Percentiles rank a stretch among this genome's conserved stretches.
These are phyloP conservation scores for Caenorhabditis afra DNA, from an alignment of 2,888 invertebrate genomes.

Conservation along the genomic window DNA sequence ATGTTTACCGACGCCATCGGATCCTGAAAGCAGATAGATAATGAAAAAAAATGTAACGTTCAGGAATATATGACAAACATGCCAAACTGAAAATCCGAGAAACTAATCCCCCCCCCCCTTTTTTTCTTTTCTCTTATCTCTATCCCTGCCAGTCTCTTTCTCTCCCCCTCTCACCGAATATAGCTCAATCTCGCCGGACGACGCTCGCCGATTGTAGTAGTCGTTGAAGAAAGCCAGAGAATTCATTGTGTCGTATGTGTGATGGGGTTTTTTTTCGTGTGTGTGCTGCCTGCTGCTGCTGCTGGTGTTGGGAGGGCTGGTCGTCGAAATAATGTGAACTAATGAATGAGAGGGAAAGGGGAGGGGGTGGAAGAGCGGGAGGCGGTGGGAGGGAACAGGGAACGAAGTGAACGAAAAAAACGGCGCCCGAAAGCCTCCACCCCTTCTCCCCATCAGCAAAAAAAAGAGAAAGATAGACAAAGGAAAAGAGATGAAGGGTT, in stretches of 20 bases:
- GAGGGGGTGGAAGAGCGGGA: not conserved
- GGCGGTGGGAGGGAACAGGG: no score
- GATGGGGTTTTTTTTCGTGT: no score
- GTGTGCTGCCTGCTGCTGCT: no score
- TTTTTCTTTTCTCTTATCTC: no score
- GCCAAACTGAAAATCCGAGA: no score
- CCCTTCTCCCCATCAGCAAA: no score
- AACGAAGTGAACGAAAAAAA: no score
- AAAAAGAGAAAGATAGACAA: not conserved
- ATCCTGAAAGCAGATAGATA: not conserved
- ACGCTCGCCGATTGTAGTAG: constrained; percentile 42
- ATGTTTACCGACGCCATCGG: constrained; percentile 10
- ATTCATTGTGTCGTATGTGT: constrained; percentile 7
- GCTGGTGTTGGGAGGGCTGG: not conserved
- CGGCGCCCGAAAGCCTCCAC: no score
- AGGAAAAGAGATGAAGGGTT: constrained; percentile 11
- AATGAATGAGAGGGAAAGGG: not conserved
- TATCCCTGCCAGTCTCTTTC: no score
- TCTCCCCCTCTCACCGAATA: constrained; percentile 24
- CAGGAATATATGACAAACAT: no score
- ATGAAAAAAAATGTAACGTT: not conserved
- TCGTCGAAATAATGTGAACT: not conserved
- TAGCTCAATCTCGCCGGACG: constrained; percentile 33
- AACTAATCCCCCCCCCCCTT: no score
- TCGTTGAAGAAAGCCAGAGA: constrained; percentile 22